phyloP scores from a whole-genome alignment of 2,113 vertebrate genomes.

The Phyllopteryx taeniolatus region DNA sequence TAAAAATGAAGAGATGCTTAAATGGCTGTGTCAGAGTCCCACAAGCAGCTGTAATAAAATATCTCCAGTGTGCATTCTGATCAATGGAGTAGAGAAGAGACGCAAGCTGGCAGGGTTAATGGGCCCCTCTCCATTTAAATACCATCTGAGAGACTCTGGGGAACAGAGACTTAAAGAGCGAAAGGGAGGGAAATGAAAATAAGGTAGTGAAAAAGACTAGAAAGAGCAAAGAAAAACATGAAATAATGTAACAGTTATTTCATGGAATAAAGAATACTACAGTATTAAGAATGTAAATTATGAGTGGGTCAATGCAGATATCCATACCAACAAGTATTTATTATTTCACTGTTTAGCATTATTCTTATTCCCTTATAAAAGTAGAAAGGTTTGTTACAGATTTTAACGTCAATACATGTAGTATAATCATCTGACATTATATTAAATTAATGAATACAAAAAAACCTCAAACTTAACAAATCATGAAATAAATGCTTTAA shows the following conservation, averaged over 20 bases:
- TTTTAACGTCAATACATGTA: neutral
- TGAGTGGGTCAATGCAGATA: neutral
- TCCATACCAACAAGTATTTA: neutral
- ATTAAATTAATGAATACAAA: too few species aligned
- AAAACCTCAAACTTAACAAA: too few species aligned
- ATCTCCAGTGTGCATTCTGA: conserved; percentile 83
- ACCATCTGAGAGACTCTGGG: conserved; percentile 78
- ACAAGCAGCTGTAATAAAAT: conserved; percentile 74
- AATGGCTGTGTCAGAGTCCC: conserved; percentile 52
- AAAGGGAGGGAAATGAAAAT: conserved; percentile 9
- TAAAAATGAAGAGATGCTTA: conserved; percentile 49
- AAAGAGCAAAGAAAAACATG: neutral
- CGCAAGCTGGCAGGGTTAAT: conserved; percentile 83
- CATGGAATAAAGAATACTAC: neutral
- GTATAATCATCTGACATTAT: too few species aligned
- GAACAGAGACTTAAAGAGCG: conserved; percentile 37
- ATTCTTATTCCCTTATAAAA: neutral
- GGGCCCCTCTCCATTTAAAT: conserved; percentile 80
- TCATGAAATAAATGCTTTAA: too few species aligned
- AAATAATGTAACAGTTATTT: neutral
- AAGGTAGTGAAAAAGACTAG: neutral
- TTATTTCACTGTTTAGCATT: neutral
- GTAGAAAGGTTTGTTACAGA: neutral
- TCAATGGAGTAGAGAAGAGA: conserved; percentile 82
- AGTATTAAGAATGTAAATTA: neutral